Base-by-base conservation (phyloP, 1,140 invertebrate genomes). In the Atta texana region DNA sequence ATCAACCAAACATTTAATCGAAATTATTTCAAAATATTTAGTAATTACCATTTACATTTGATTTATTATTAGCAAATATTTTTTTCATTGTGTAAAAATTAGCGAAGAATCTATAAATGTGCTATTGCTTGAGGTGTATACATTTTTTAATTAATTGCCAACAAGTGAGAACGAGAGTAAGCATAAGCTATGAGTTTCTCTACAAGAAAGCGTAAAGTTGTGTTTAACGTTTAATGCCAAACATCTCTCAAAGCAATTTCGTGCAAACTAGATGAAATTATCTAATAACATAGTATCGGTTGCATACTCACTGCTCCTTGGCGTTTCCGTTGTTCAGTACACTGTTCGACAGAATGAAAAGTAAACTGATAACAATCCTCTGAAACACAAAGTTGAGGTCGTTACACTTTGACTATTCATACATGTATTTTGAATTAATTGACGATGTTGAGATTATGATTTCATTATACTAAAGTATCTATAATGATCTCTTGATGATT, bases 291-390 rank as follows among this genome's bases (percentile, higher is more conserved):
- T n/a, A 39, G 24, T 44, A 18, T 16, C 31, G 39, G 14, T 24
- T 59, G 16, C 28, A 39, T 34, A 87, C 89, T 90, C 76, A 90
- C 89, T 75, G 89, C 51, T 66, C 51, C 16, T 84, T 82, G 64
- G 24, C 71, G 21, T 24, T 78, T 53, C 71, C 81, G 81, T 55
- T 10, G 0, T 31, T 49, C 8, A 68, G 0, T 16, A 85, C 10
- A 28, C 64, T 51, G 14, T 69, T 86, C 12, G 85, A 49, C n/a
- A 88, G 18, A 49, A 77, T 24, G 6, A 90, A 14, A 44, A 68
- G 44, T 4, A 91, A 16, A 12, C 55, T 85, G 39, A 51, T 44
- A 69, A 59, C 0, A n/a, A 87, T 21, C 8, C 10, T 61, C 85
- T 90, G 59, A 10, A 80, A 86, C 53, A 39, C 24, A 84, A 49